Base-by-base conservation (phyloP, 2,797 vertebrate genomes). In the Gadopsis marmoratus region DNA sequence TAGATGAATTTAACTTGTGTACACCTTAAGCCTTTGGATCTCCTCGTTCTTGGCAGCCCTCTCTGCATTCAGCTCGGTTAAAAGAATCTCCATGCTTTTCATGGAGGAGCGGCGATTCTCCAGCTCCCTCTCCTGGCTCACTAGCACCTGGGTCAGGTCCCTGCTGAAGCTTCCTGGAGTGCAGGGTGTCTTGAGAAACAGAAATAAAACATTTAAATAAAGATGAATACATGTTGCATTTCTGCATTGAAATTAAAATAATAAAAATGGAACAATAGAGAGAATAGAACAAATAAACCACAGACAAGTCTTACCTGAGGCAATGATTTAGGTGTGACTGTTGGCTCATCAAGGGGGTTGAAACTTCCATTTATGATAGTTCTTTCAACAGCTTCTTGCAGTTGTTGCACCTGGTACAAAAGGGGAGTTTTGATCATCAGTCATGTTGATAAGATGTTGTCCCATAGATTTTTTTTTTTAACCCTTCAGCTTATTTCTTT, bases 21-120 rank as follows among this genome's bases (percentile, higher is more conserved):
- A 53, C 4, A 98, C 98, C 95, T 98, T 98, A 19, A 99, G 95
- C 71, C 96, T 94, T 62, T 96, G 94, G 60, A 99, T 99, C 88
- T 99, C 97, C 13, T 96, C 94, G 14, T 97, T 98, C 92, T 97
- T 99, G 5, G 94, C 95, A 2, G 92, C 83, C 86, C 98, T 93
- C 69, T 99, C 98, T 51, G 97, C 91, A 5, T 95, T 97, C 50
- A 99, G 93, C 81, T 99, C 97, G 1, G 88, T 82, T 67, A 99
- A 92, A 61, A 99, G 96, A 81, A 95, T 85, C 78, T 99, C 96
- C 94, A 99, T 94, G 23, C 94, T 96, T 79, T 96, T 93, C 88
- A 96, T 96, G 37, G 97, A 97, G 29, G 97, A 96, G 35, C 95
- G 95, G 3, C 95, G 91, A 45, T 96, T 96, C 84, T 96, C 96